Evolutionary conservation across 2,888 invertebrate genomes (phyloP).

Genomic region (Sipha maydis): DNA sequence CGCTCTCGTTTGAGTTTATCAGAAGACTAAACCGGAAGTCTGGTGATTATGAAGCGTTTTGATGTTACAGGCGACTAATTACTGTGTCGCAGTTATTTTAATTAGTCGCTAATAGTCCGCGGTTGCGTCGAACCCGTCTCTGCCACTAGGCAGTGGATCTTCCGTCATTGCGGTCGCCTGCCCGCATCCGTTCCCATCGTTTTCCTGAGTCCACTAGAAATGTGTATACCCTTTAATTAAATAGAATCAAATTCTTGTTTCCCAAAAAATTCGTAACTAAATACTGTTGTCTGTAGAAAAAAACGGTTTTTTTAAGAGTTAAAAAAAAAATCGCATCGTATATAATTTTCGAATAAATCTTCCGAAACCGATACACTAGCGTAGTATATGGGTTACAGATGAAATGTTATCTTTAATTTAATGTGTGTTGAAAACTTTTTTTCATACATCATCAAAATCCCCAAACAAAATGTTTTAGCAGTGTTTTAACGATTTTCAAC

Average conservation of each 20-base stretch:
- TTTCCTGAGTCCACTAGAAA: not conserved
- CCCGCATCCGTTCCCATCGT: not conserved
- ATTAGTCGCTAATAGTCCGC: conserved; percentile 45
- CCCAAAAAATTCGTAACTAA: not conserved
- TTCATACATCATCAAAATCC: too few species aligned
- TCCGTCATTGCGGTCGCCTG: not conserved
- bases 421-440: too few species aligned
- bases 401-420: too few species aligned
- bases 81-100: conserved; percentile 33
- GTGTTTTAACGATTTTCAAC: too few species aligned
- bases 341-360: too few species aligned
- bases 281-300: too few species aligned
- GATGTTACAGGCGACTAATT: conserved; percentile 53
- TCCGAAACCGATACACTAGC: too few species aligned
- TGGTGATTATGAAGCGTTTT: conserved; percentile 51
- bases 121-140: not conserved
- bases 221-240: not conserved
- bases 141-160: not conserved
- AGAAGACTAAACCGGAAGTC: conserved; percentile 46
- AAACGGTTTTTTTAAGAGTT: too few species aligned
- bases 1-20: conserved; percentile 40
- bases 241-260: not conserved
- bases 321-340: too few species aligned
- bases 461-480: too few species aligned
- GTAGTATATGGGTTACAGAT: too few species aligned